Conservation (phyloP, 2,113 vertebrate species). For the Campylorhamphus procurvoides region DNA sequence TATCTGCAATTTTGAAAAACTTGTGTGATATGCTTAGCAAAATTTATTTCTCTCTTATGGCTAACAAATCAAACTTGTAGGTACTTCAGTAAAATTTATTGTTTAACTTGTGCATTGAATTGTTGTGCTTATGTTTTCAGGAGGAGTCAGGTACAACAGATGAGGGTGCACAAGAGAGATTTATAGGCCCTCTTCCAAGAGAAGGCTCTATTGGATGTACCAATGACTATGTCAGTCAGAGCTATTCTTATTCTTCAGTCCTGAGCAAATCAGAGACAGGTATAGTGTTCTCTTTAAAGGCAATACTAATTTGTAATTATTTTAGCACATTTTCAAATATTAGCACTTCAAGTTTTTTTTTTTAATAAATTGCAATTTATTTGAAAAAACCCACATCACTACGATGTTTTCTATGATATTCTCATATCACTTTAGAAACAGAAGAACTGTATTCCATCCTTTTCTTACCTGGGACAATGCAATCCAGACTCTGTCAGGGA, state of each 20-base stretch:
- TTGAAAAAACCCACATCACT: neutral
- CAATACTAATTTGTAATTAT: neutral
- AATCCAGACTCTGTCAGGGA: neutral
- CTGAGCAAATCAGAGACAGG: conserved; percentile 97
- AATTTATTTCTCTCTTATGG: neutral
- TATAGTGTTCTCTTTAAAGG: conserved; percentile 49
- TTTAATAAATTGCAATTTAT: neutral
- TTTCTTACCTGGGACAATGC: neutral
- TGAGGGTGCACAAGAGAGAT: conserved; percentile 86
- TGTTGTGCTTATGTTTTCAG: conserved; percentile 68
- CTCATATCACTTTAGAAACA: neutral
- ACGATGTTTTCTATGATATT: neutral
- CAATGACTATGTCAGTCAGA: conserved; percentile 91
- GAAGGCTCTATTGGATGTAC: conserved; percentile 87
- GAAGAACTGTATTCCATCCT: neutral
- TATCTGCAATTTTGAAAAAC: neutral
- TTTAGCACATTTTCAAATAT: neutral
- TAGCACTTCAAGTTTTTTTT: neutral
- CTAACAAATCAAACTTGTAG: neutral
- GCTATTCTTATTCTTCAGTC: conserved; percentile 94
- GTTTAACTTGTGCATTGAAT: neutral
- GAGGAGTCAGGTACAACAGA: conserved; percentile 88
- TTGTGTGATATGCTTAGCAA: neutral
- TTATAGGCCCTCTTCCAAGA: conserved; percentile 92
- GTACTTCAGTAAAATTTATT: neutral